Evolutionary conservation across 2,888 invertebrate genomes (phyloP), one percentile per base, ranked within the genome.

Genomic region (Odontocolon sp.): DNA sequence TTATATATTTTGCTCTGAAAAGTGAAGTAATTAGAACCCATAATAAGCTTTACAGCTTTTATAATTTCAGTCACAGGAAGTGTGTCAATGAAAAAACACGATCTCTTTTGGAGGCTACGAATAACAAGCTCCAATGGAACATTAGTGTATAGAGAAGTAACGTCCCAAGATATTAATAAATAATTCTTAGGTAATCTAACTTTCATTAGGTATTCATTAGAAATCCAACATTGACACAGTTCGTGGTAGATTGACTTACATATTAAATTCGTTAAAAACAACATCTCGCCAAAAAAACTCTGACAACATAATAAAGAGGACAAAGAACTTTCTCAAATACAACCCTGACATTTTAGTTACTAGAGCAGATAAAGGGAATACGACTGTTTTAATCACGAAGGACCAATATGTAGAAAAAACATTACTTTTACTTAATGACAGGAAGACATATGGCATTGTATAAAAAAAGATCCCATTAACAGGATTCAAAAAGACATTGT

Each of bases 331-430:
- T 28, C n/a, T 52, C n/a, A 14, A 26, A 38, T 28, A 16, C 1
- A 21, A 66, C 8, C 28, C 66, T n/a, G 26, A 66, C 18, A n/a
- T 54, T 1, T 5, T 54, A 66, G 3, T 54, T 2, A 66, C 66
- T 2, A 40, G 42, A 16, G 54, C 66, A 4, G 52, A 40, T 3
- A 52, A 66, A 66, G 64, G 52, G n/a, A 66, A 66, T 6, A 33
- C 14, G 1, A 52, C 52, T 0, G 52, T 52, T 1, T 42, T 54
- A 1, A 6, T 61, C 1, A 31, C 16, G n/a, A 52, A 28, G 23
- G 11, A 4, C 2, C 42, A 54, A 0, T 66, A 66, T 11, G 14
- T 33, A 8, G 3, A 26, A 11, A 66, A 54, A 42, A 31, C 66
- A n/a, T n/a, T n/a, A n/a, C n/a, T n/a, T n/a, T 3, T 66, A 18